A percentile compares a stretch with the other conserved stretches of the same genome.
Evolutionary conservation across 2,797 vertebrate species (phyloP).

Genomic region (Cercopithecus hamlyni): DNA sequence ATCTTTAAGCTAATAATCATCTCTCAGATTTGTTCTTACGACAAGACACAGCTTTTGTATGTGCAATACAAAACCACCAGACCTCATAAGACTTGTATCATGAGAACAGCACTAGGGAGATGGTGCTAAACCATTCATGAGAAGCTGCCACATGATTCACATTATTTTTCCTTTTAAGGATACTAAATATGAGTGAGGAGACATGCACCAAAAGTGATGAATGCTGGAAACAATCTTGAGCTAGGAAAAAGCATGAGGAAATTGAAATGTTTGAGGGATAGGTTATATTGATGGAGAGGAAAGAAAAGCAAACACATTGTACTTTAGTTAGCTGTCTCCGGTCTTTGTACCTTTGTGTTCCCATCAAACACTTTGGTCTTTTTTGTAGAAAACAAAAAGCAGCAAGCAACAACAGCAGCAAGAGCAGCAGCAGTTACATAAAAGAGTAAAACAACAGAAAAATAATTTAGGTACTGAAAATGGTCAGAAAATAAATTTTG

Average conservation of each 20-base stretch:
- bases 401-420: background rate
- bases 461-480: background rate
- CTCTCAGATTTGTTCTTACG: background rate
- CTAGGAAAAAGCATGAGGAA: background rate
- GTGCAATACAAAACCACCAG: background rate
- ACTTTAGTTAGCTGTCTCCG: background rate
- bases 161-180: conserved; percentile 40
- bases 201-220: conserved; percentile 10
- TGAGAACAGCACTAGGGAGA: too few relatives aligned
- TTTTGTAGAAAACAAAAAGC: background rate
- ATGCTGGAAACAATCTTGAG: conserved; percentile 12
- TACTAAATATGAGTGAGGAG: conserved; percentile 20
- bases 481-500: background rate
- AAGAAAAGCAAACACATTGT: background rate
- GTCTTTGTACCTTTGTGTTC: background rate
- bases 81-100: too few relatives aligned
- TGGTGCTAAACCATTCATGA: too few relatives aligned
- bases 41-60: background rate
- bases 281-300: background rate
- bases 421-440: background rate
- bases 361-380: background rate
- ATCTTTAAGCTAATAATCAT: conserved; percentile 40
- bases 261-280: conserved; percentile 35
- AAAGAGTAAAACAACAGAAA: background rate
- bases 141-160: too few relatives aligned